phyloP scores from a whole-genome alignment of 2,113 vertebrate species.

The Dicerorhinus sumatrensis region DNA sequence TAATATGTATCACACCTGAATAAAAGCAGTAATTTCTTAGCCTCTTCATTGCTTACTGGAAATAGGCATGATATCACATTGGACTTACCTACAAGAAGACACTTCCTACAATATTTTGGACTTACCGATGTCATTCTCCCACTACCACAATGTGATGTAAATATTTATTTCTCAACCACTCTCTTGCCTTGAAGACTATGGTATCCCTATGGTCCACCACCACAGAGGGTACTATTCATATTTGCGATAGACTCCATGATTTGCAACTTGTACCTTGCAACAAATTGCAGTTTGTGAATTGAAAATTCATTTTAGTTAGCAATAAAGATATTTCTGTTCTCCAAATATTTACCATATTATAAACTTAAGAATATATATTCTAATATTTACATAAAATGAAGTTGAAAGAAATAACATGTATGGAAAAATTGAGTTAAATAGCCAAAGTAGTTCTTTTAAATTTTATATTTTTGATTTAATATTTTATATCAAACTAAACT shows the following conservation, averaged over 20 bases:
- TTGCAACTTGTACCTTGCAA: background rate
- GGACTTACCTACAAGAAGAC: background rate
- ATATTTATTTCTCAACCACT: background rate
- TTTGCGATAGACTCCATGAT: background rate
- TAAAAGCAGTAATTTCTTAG: background rate
- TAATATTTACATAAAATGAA: background rate
- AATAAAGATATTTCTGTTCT: background rate
- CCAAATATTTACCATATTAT: background rate
- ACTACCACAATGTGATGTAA: background rate
- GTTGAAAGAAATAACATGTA: background rate
- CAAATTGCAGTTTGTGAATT: background rate
- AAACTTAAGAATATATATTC: background rate
- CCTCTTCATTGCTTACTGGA: background rate
- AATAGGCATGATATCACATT: background rate
- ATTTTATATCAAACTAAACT: background rate
- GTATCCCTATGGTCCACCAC: background rate
- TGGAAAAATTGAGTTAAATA: background rate
- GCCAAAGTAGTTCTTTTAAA: background rate
- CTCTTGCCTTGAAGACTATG: background rate
- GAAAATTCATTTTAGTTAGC: background rate
- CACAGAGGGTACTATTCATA: background rate
- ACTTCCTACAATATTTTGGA: background rate
- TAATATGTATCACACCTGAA: background rate
- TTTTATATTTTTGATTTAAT: conserved; percentile 9
- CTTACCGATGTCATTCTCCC: background rate